Evolutionary conservation across 2,797 vertebrate species (phyloP), one percentile per base, ranked within the genome.

Genomic region (Enteromius argenteus): DNA sequence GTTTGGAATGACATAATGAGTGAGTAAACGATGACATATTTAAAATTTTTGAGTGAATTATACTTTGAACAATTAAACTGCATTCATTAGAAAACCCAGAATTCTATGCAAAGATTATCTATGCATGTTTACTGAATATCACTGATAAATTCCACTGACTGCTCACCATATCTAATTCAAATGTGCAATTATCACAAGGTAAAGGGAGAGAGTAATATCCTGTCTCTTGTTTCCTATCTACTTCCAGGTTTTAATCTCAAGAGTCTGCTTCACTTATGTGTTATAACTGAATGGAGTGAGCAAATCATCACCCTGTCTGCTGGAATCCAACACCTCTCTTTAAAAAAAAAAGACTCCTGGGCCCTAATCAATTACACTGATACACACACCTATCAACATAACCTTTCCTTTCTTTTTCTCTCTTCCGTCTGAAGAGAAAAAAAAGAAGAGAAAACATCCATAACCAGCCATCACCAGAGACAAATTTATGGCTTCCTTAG

Each of bases 401-500:
- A 85, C 60, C 89, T 91, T 90, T 85, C 87, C 64, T 82, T 82
- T 82, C 81, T 79, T 35, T 73, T 77, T 75, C 75, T 42, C 75
- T 89, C 91, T 89, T 81, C 90, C 75, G 88, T 85, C 78, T 9
- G 49, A 85, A 44, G 60, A 53, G 21, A 79, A 80, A 89, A 53
- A 53, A 80, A 90, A 90, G 71, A 60, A 84, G 81, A 56, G 79
- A 94, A 92, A 90, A 90, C 90, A 92, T 90, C 93, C 94, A 94
- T 94, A 96, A 95, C 93, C 90, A 93, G 88, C 93, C 90, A 90
- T 92, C 93, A 91, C 91, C 67, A 64, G 91, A 91, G 92, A 91
- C 90, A 95, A 95, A 95, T 96, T 95, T 95, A 95, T 93, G 90
- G 93, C 95, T 96, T 94, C 96, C 93, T 93, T 88, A 88, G 91